Evolutionary conservation across 2,888 invertebrate species (phyloP), one percentile per base, ranked within the genome.

Genomic region (Ectemnius lituratus): DNA sequence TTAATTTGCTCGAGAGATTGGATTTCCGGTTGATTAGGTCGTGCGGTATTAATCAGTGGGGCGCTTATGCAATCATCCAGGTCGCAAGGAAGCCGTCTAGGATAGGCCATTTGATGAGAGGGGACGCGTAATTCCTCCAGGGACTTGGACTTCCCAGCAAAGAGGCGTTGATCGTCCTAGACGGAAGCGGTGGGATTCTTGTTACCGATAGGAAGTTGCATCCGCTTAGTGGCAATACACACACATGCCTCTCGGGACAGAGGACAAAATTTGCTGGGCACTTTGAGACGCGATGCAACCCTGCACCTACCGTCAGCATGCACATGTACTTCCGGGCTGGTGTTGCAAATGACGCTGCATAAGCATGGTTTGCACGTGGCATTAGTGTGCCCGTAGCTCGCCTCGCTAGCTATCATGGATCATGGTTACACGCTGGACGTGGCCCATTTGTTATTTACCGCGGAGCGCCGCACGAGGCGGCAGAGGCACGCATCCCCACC

Each of bases 391-490:
- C 62, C 60, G 23, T 64, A 37, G 61, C 62, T 62, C 69, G 59
- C 62, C 46, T 37, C 49, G 49, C 14, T 18, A 63, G 73, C 66
- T 70, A 69, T 76, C 76, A 84, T 85, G 81, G 81, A 85, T 84
- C 84, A 85, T 80, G 77, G 81, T 81, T 80, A 78, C 81, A 73
- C 72, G 78, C 70, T 81, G 76, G 84, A 85, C 82, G 80, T 79
- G 74, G 78, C 76, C 79, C 80, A 81, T 85, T 85, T 80, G 84
- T 85, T 85, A 84, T 82, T 80, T 80, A 82, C 76, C 73, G 73
- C 76, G 77, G 37, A 37, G 8, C 11, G 8, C 62, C 52, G 75
- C 62, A 77, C 76, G 76, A 80, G 78, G 75, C 76, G 74, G 81
- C 66, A 80, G 81, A 75, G 52, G 16, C 16, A 52, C 52, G 52